Base-by-base conservation (phyloP, 2,113 vertebrate species). In the Aix galericulata region DNA sequence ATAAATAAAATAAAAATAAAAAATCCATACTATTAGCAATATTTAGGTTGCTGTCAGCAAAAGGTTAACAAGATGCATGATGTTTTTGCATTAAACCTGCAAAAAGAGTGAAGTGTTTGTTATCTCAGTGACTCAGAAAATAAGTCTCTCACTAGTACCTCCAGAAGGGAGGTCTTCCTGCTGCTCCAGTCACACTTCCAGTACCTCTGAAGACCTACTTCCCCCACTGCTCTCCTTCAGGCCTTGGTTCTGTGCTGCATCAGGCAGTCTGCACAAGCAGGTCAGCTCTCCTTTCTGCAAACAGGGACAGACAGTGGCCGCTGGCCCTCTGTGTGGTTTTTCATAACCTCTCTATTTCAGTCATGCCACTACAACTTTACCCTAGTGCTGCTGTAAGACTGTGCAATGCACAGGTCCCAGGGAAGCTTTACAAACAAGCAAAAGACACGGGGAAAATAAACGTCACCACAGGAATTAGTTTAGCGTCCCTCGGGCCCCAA, bases 191-290 rank as follows among this genome's bases (percentile, higher is more conserved):
- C 42, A 21, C 2, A 31, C 56, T 91, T 94, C 60, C 80, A 60
- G 18, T 6, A 64, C 38, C 75, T 95, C 32, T 36, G 62, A 93
- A 93, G 86, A 91, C 69, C 94, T 85, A 34, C 50, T 48, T 96
- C 82, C 53, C 78, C 78, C 53, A 87, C 17, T 75, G 69, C 18
- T 40, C 80, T 89, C 74, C 36, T 96, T 94, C 73, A 91, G 72
- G 73, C 46, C 58, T 62, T 8, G 74, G 44, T 46, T 95, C 64
- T 67, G 20, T 56, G 56, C 53, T 62, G 71, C 73, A 53, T 29
- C 59, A 89, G 84, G 67, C 55, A 92, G 69, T 21, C 69, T 78
- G 82, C 66, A 79, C 92, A 93, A 86, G 64, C 86, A 82, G 90
- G 94, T 71, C 60, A 94, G 76, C 66, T 92, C 93, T 86, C 44